A percentile compares a stretch with the other conserved stretches of the same genome.
Conservation (phyloP, 2,113 vertebrate species). For the Thermophis baileyi region DNA sequence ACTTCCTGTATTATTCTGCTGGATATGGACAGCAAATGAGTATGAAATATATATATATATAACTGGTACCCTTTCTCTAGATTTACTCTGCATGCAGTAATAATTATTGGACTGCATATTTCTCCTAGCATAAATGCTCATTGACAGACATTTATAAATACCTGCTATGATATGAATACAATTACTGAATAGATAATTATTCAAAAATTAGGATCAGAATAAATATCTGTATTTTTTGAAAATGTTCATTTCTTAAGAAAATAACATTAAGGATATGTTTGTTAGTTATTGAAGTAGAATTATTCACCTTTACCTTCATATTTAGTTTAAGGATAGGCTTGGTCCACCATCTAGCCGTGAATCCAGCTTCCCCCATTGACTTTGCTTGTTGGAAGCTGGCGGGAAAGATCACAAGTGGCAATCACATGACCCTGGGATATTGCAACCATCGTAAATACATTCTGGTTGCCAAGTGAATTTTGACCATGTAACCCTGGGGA, state of each 20-base stretch:
- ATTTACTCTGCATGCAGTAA: background rate
- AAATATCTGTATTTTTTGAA: background rate
- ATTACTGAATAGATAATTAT: background rate
- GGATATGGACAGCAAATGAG: background rate
- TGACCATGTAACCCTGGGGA: background rate
- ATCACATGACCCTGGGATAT: background rate
- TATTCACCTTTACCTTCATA: background rate
- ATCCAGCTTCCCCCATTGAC: background rate
- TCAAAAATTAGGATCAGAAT: background rate
- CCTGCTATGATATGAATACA: background rate
- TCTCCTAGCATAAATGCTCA: background rate
- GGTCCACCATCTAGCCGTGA: background rate
- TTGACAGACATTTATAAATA: background rate
- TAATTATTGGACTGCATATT: background rate
- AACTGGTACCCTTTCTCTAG: background rate
- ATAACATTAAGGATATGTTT: background rate
- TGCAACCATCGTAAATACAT: background rate
- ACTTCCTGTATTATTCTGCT: background rate
- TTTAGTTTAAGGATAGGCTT: background rate
- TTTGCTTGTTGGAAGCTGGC: background rate
- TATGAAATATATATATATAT: background rate
- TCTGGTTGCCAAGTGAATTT: background rate
- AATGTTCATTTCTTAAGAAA: background rate
- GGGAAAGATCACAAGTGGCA: background rate
- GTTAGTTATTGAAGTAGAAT: background rate